These are phyloP conservation scores for Polyploca ridens DNA, from an alignment of 2,888 invertebrate species.

Conservation along the genomic window DNA sequence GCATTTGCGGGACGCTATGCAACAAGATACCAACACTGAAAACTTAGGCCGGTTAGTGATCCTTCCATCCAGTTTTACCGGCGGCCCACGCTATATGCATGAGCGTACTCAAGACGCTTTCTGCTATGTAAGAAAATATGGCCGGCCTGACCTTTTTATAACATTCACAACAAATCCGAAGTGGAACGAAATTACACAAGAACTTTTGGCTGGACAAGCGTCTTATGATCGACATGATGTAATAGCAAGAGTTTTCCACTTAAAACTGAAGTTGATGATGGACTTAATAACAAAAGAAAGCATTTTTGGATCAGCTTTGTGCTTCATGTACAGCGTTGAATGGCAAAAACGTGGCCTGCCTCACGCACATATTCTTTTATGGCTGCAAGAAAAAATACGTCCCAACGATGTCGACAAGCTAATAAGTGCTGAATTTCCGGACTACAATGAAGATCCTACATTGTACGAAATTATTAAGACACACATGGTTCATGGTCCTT, in stretches of 20 bases:
- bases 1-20: constrained; percentile 32
- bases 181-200: background rate
- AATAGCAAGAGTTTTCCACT: background rate
- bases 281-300: background rate
- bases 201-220: background rate
- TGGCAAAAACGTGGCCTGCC: constrained; percentile 17
- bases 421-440: constrained; percentile 22
- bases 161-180: background rate
- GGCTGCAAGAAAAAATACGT: constrained; percentile 14
- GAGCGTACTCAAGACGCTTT: constrained; percentile 14
- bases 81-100: constrained; percentile 18
- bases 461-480: constrained; percentile 26
- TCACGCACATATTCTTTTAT: constrained; percentile 18
- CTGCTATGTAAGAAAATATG: background rate
- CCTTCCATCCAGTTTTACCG: constrained; percentile 30
- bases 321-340: background rate
- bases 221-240: background rate
- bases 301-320: background rate
- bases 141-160: background rate
- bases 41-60: constrained; percentile 25
- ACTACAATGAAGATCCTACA: constrained; percentile 19
- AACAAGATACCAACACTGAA: constrained; percentile 20
- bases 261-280: background rate
- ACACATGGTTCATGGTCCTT: constrained; percentile 37
- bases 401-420: constrained; percentile 10